phyloP scores from a whole-genome alignment of 1,140 invertebrate species.

The Odontomachus brunneus region DNA sequence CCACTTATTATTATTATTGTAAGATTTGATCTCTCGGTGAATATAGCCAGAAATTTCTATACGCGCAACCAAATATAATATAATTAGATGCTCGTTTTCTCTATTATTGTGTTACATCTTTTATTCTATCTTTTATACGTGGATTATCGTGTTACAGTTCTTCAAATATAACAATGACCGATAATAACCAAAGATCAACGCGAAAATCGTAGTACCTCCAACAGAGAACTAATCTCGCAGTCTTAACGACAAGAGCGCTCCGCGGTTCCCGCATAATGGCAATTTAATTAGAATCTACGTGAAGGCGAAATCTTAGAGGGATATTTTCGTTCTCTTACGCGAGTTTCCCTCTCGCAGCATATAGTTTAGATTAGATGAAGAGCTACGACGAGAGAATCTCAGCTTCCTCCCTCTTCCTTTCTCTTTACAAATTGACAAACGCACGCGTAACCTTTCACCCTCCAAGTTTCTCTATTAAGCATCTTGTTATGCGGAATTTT shows the following conservation, averaged over 20 bases:
- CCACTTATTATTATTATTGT: too few species aligned
- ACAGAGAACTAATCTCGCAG: too few species aligned
- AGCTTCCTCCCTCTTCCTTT: not conserved
- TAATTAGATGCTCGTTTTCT: conserved; percentile 10
- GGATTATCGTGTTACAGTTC: not conserved
- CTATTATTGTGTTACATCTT: not conserved
- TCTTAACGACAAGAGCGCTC: not conserved
- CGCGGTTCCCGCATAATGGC: not conserved
- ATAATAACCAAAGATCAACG: conserved; percentile 9
- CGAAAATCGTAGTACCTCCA: conserved; percentile 4
- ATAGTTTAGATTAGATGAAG: not conserved
- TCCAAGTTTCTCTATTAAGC: not conserved
- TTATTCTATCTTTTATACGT: not conserved
- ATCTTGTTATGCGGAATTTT: not conserved
- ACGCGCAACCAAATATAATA: too few species aligned
- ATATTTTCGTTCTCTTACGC: conserved; percentile 25
- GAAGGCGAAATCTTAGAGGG: conserved; percentile 8
- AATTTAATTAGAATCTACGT: conserved; percentile 48
- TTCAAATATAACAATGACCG: conserved; percentile 6
- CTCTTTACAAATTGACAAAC: not conserved
- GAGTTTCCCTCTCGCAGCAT: not conserved
- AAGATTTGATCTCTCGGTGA: too few species aligned
- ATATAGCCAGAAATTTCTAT: not conserved
- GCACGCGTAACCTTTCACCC: not conserved
- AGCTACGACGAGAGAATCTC: conserved; percentile 24